Evolutionary conservation across 1,140 invertebrate species (phyloP), one percentile per base, ranked within the genome.

Genomic region (Amyelois transitella): DNA sequence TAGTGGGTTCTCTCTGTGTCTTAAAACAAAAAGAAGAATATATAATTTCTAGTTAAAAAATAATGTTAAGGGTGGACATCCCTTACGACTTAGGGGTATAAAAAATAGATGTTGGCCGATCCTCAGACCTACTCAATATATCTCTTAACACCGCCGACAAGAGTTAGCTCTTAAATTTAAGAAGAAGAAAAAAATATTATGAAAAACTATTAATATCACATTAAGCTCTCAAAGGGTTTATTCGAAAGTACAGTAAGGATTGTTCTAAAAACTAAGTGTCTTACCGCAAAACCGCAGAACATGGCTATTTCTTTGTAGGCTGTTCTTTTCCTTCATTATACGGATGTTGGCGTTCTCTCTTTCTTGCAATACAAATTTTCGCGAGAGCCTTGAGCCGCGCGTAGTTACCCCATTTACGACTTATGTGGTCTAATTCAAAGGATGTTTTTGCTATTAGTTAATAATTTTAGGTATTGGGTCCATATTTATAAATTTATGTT

Each of bases 341-440:
- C 3, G 12, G 28, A 25, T 19, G 18, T 14, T 50, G n/a, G 4
- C 7, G 12, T 21, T 48, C 12, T 58, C 55, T 32, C 21, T 28
- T 44, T 55, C 32, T 7, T 45, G 20, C 18, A 55, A 53, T 55
- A 58, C 58, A 61, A 55, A 61, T 58, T 60, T 53, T 58, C 49
- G 48, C n/a, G 50, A 58, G 52, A 56, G 24, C 32, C 44, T 55
- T 54, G 28, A 47, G 43, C 32, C 49, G 43, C 43, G 52, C 48
- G 24, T 43, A 24, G 12, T n/a, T 53, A 54, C 20, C 20, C 52
- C 28, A 55, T 54, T 58, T 60, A 60, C 17, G 53, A 52, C 49
- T 18, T 24, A 28, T 52, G n/a, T 43, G 51, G 28, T 28, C 3
- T 21, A 58, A 60, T 45, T 53, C 2, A 32, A 6, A 19, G 22